These are phyloP conservation scores for Drosophila asahinai DNA, from an alignment of 1,140 invertebrate species.

Conservation along the genomic window DNA sequence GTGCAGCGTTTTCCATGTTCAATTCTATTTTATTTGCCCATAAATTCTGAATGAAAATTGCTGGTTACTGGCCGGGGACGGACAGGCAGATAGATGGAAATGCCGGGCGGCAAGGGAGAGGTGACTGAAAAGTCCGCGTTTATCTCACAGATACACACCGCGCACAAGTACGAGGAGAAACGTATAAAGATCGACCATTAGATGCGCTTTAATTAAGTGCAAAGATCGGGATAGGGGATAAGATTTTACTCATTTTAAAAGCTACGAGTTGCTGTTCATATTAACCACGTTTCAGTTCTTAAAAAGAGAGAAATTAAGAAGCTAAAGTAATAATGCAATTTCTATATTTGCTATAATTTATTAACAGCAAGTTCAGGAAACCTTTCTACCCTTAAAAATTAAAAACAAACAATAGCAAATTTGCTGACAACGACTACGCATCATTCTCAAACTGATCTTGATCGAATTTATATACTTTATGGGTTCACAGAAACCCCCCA, in stretches of 20 bases:
- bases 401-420: slow-evolving; percentile 12
- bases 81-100: slow-evolving; percentile 10
- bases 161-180: neutral
- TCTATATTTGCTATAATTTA: neutral
- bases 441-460: slow-evolving; percentile 7
- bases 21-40: slow-evolving; percentile 74
- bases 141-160: slow-evolving; percentile 68
- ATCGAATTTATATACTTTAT: slow-evolving; percentile 12
- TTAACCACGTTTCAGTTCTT: too few relatives aligned
- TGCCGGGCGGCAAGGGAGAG: neutral
- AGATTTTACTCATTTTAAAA: neutral
- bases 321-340: neutral
- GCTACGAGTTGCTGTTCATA: neutral
- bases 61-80: slow-evolving; percentile 47
- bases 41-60: slow-evolving; percentile 82
- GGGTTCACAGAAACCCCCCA: neutral
- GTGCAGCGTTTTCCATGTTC: slow-evolving; percentile 64
- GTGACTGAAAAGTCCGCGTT: slow-evolving; percentile 47
- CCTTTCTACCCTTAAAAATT: neutral
- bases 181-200: slow-evolving; percentile 27
- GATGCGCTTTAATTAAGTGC: slow-evolving; percentile 30
- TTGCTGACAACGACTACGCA: neutral
- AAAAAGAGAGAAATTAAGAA: too few relatives aligned
- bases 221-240: slow-evolving; percentile 2
- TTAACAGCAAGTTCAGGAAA: neutral